Conservation (phyloP, 2,797 vertebrate species). For the Microtus obscurus region DNA sequence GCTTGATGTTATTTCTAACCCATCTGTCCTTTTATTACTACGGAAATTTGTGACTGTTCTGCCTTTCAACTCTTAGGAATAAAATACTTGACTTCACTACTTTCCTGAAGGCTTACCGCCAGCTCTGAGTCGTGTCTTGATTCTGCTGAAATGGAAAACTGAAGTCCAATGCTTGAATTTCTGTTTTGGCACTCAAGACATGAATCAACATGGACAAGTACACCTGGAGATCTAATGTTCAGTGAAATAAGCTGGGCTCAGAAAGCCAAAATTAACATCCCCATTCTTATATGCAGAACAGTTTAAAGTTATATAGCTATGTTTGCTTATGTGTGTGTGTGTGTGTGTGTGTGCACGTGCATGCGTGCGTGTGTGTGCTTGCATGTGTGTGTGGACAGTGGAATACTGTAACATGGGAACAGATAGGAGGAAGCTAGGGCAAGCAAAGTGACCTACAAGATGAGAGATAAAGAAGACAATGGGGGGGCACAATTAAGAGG, state of each 20-base stretch:
- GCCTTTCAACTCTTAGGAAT: not conserved
- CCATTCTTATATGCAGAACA: not conserved
- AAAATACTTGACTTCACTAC: not conserved
- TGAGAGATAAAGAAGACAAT: too few species aligned
- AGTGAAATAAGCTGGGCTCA: not conserved
- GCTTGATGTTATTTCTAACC: not conserved
- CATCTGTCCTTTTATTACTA: not conserved
- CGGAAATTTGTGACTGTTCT: not conserved
- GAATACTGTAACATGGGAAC: not conserved
- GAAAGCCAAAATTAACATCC: not conserved
- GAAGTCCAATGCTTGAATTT: not conserved
- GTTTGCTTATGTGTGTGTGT: not conserved
- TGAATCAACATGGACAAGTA: not conserved
- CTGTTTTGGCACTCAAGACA: not conserved
- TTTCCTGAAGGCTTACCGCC: not conserved
- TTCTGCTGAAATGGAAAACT: constrained; percentile 3
- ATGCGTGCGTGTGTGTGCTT: not conserved
- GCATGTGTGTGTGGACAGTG: not conserved
- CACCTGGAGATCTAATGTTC: not conserved
- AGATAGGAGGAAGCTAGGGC: not conserved
- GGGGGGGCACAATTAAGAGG: not conserved
- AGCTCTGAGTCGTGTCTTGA: not conserved
- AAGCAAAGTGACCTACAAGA: not conserved
- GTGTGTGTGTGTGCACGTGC: not conserved
- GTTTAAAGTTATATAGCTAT: not conserved